Percentiles rank a stretch among this genome's conserved stretches.
phyloP scores from a whole-genome alignment of 2,113 vertebrate genomes.

The Pseudorhombus dupliciocellatus region DNA sequence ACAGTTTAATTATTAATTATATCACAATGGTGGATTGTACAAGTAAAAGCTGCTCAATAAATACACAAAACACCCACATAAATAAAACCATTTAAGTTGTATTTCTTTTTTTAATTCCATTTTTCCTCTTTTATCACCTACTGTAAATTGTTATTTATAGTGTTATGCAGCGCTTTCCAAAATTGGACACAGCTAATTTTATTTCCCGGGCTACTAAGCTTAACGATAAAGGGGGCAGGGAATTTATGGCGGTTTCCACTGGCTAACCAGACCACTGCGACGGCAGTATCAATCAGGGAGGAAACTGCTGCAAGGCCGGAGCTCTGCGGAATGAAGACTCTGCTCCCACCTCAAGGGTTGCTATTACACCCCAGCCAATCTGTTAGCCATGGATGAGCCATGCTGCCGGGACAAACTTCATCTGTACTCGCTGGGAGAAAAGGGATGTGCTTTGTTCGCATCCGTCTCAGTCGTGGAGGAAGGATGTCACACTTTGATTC shows the following conservation, averaged over 20 bases:
- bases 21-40: conserved; percentile 29
- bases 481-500: conserved; percentile 1
- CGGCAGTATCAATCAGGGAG: conserved; percentile 67
- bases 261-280: conserved; percentile 61
- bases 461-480: conserved; percentile 16
- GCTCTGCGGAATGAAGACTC: conserved; percentile 55
- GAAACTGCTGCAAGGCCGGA: conserved; percentile 50
- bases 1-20: conserved; percentile 51
- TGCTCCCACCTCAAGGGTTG: conserved; percentile 40
- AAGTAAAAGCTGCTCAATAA: conserved; percentile 33
- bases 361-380: conserved; percentile 49
- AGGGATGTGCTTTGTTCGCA: conserved; percentile 26
- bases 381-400: conserved; percentile 18
- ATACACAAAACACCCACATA: conserved; percentile 17
- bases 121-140: conserved; percentile 61
- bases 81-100: conserved; percentile 19
- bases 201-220: conserved; percentile 70
- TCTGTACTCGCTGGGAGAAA: conserved; percentile 12
- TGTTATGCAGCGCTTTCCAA: conserved; percentile 51
- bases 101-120: conserved; percentile 60
- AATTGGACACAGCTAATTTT: conserved; percentile 72
- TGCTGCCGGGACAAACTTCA: conserved; percentile 20
- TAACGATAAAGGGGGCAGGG: conserved; percentile 63
- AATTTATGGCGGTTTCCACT: conserved; percentile 71
- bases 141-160: conserved; percentile 66